Evolutionary conservation across 2,797 vertebrate genomes (phyloP).

Genomic region (Protosalanx chinensis): DNA sequence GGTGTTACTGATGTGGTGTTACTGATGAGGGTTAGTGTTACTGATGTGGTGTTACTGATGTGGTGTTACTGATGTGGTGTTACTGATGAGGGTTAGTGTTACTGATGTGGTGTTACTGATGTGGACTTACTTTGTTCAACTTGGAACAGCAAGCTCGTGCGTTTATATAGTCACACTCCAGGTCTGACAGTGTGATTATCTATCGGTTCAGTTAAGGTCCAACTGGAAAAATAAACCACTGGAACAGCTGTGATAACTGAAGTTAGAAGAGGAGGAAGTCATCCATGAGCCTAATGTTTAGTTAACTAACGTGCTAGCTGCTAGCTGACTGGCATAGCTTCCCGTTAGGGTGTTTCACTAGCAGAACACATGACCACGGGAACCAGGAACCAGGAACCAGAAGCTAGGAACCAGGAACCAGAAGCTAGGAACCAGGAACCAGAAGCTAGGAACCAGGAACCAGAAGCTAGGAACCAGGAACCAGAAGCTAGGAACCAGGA

Average conservation of each 20-base stretch:
- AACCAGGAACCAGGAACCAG: too few species aligned
- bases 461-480: too few species aligned
- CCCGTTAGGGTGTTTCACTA: background rate
- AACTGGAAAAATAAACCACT: background rate
- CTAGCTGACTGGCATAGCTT: background rate
- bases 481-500: too few species aligned
- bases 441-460: too few species aligned
- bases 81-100: too few species aligned
- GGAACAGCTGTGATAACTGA: background rate
- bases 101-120: too few species aligned
- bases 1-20: too few species aligned
- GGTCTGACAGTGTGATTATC: conserved; percentile 97
- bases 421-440: too few species aligned
- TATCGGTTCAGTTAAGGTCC: conserved; percentile 75
- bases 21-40: too few species aligned
- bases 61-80: too few species aligned
- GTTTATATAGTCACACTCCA: conserved; percentile 99
- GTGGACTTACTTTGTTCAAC: conserved; percentile 87
- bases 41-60: too few species aligned
- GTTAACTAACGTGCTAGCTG: background rate
- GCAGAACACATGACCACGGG: background rate
- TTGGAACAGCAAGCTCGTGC: conserved; percentile 96
- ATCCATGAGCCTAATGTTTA: background rate
- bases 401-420: too few species aligned
- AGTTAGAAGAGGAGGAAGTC: background rate